A percentile compares a stretch with the other conserved stretches of the same genome.
phyloP scores from a whole-genome alignment of 2,888 invertebrate genomes.

The Gymnosoma rotundatum region DNA sequence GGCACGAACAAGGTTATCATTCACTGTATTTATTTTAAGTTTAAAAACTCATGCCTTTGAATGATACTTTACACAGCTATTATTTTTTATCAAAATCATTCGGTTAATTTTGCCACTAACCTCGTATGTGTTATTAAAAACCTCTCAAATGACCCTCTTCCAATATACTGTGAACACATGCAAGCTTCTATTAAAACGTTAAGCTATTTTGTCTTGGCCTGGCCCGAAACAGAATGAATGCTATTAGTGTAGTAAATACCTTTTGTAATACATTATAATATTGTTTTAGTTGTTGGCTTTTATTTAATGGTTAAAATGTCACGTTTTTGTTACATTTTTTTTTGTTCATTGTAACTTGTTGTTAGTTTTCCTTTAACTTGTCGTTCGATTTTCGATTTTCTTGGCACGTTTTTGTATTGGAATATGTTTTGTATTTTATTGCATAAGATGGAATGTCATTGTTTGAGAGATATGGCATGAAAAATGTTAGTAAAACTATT shows the following conservation, averaged over 20 bases:
- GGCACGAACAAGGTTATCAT: no score
- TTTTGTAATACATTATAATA: slow-evolving; percentile 29
- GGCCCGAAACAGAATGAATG: slow-evolving; percentile 17
- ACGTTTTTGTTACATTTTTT: slow-evolving; percentile 69
- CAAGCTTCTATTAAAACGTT: slow-evolving; percentile 31
- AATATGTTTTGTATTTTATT: slow-evolving; percentile 57
- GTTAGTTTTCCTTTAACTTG: slow-evolving; percentile 26
- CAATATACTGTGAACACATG: slow-evolving; percentile 37
- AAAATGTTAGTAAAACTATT: slow-evolving; percentile 16
- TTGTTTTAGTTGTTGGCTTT: slow-evolving; percentile 35
- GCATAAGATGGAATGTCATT: slow-evolving; percentile 62
- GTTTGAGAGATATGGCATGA: slow-evolving; percentile 56
- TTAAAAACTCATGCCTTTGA: no score
- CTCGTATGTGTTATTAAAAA: slow-evolving; percentile 5
- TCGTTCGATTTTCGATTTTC: slow-evolving; percentile 49
- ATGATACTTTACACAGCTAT: no score
- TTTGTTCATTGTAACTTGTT: slow-evolving; percentile 26
- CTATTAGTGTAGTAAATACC: slow-evolving; percentile 46
- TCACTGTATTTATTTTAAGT: no score
- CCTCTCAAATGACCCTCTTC: slow-evolving; percentile 56
- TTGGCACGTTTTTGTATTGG: slow-evolving; percentile 65
- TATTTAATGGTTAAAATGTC: slow-evolving; percentile 61
- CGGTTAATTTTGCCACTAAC: background rate
- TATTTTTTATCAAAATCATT: no score
- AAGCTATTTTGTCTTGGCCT: slow-evolving; percentile 44